A percentile compares a stretch with the other conserved stretches of the same genome.
Evolutionary conservation across 2,888 invertebrate genomes (phyloP).

Genomic region (Acrocyrtus sp.): DNA sequence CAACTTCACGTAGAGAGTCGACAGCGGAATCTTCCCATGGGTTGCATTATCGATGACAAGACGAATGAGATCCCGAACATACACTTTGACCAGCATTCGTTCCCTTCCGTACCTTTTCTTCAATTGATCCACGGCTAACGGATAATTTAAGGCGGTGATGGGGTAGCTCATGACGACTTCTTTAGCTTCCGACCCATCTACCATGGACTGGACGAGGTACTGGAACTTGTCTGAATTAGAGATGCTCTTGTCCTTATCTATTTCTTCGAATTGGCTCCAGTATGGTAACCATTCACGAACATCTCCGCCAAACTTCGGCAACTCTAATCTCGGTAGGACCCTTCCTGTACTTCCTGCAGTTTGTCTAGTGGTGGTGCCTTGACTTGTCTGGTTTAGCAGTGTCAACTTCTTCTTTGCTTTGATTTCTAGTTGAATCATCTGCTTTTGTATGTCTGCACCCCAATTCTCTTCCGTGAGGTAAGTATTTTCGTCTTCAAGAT

Average conservation of each 20-base stretch:
- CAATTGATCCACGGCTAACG: background rate
- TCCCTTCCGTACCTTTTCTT: slow-evolving; percentile 21
- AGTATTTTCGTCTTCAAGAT: too few species aligned
- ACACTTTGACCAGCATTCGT: slow-evolving; percentile 18
- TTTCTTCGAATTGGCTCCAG: slow-evolving; percentile 3
- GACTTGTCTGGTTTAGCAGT: too few species aligned
- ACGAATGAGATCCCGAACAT: slow-evolving; percentile 27
- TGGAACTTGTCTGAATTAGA: slow-evolving; percentile 7
- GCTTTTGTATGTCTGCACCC: too few species aligned
- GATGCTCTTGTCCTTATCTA: background rate
- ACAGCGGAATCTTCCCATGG: background rate
- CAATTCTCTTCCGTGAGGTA: too few species aligned
- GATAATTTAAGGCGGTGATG: background rate
- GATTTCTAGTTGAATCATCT: too few species aligned
- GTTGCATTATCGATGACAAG: slow-evolving; percentile 7
- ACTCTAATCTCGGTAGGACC: too few species aligned
- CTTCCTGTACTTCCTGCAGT: too few species aligned
- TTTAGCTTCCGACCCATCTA: background rate
- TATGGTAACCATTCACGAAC: slow-evolving; percentile 3
- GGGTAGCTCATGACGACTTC: slow-evolving; percentile 2
- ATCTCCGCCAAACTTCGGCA: slow-evolving; percentile 14
- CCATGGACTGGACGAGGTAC: slow-evolving; percentile 7
- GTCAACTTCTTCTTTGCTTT: too few species aligned
- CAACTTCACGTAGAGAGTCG: background rate
- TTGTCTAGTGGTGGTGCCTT: too few species aligned